Conservation (phyloP, 2,888 invertebrate genomes). For the Pogonocherus hispidulus region DNA sequence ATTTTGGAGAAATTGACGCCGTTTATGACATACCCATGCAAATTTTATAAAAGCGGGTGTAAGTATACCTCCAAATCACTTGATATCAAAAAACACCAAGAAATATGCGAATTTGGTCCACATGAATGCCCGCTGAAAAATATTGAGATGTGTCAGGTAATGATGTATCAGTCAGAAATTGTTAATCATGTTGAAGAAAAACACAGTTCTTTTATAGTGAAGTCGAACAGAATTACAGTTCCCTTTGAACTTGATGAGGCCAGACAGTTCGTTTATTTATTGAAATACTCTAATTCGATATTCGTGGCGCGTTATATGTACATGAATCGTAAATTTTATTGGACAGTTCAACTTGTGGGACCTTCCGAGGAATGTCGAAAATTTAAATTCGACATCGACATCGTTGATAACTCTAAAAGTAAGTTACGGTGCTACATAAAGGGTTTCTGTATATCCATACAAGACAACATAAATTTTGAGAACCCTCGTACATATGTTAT, state of each 20-base stretch:
- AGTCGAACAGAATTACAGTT: conserved; percentile 49
- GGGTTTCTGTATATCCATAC: conserved; percentile 44
- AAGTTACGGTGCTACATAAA: conserved; percentile 50
- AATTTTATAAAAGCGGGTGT: conserved; percentile 56
- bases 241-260: conserved; percentile 42
- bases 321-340: conserved; percentile 51
- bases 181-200: conserved; percentile 43
- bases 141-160: conserved; percentile 33
- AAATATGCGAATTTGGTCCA: conserved; percentile 47
- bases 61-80: conserved; percentile 43
- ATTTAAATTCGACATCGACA: conserved; percentile 60
- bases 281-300: conserved; percentile 51
- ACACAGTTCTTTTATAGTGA: conserved; percentile 56
- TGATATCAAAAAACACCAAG: conserved; percentile 51
- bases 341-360: conserved; percentile 59
- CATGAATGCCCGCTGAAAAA: conserved; percentile 52
- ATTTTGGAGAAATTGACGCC: conserved; percentile 57
- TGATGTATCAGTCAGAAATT: conserved; percentile 27
- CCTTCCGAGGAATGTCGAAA: conserved; percentile 49
- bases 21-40: conserved; percentile 59
- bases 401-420: conserved; percentile 55
- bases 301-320: conserved; percentile 58
- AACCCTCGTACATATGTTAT: conserved; percentile 34
- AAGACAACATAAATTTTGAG: conserved; percentile 40
- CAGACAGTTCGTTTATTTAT: conserved; percentile 43